These are phyloP conservation scores for Tetranychus truncatus DNA, from an alignment of 2,888 invertebrate genomes.

Conservation along the genomic window DNA sequence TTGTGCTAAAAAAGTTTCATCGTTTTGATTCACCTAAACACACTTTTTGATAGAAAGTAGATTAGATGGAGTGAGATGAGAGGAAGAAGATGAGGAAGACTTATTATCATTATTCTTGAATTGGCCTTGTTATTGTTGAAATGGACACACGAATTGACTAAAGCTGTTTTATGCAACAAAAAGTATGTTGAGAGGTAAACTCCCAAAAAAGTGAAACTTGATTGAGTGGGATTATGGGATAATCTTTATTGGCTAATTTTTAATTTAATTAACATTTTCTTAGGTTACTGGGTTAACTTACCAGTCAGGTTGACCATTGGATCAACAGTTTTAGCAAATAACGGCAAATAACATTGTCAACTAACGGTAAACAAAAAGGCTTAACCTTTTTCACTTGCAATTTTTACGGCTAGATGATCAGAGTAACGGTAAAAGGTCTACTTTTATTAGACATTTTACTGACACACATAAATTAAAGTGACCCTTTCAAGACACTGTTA, in stretches of 20 bases:
- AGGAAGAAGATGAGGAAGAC: conserved; percentile 15
- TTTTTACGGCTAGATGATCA: no score
- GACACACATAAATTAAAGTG: no score
- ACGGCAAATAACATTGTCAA: no score
- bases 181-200: not conserved
- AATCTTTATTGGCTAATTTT: not conserved
- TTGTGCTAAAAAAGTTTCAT: not conserved
- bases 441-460: no score
- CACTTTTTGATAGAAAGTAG: conserved; percentile 13
- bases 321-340: not conserved
- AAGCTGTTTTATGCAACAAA: not conserved
- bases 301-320: not conserved
- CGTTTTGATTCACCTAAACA: not conserved
- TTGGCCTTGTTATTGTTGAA: conserved; percentile 1
- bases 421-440: no score
- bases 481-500: no score
- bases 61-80: conserved; percentile 16
- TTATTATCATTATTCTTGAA: not conserved
- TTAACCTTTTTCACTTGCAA: no score
- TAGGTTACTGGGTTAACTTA: not conserved
- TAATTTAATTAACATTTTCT: not conserved
- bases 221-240: not conserved
- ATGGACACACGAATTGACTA: not conserved
- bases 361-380: no score
- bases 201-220: not conserved